These are phyloP conservation scores for Tetragonisca angustula DNA, from an alignment of 2,888 invertebrate species.

Conservation along the genomic window DNA sequence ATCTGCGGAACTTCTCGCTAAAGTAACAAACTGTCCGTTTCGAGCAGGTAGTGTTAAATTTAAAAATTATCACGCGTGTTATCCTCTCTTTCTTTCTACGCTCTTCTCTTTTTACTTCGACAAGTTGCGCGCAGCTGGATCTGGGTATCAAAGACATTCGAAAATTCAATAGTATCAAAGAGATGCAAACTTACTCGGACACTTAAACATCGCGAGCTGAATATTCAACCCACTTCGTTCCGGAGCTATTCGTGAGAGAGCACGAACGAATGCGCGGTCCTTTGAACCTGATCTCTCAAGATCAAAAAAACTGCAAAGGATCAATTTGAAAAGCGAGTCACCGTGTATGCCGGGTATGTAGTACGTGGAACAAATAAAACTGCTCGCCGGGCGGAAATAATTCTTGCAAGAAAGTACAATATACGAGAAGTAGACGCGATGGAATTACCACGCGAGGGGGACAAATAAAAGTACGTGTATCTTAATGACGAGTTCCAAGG, in stretches of 20 bases:
- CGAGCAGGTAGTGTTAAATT: not conserved
- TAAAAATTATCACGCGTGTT: not conserved
- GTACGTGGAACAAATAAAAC: not conserved
- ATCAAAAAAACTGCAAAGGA: slow-evolving; percentile 20
- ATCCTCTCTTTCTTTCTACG: too few species aligned
- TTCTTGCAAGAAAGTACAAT: not conserved
- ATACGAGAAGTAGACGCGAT: not conserved
- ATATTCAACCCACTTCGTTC: slow-evolving; percentile 52
- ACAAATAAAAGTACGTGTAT: not conserved
- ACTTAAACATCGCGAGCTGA: slow-evolving; percentile 55
- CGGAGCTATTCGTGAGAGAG: slow-evolving; percentile 31
- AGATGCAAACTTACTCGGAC: slow-evolving; percentile 46
- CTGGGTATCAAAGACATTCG: not conserved
- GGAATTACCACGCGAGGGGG: not conserved
- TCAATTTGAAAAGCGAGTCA: slow-evolving; percentile 12
- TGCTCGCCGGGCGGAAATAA: not conserved
- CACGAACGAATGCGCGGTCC: slow-evolving; percentile 32
- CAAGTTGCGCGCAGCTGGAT: not conserved
- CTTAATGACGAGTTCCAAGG: too few species aligned
- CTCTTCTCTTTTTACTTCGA: not conserved
- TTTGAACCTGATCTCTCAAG: slow-evolving; percentile 18
- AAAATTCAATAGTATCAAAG: slow-evolving; percentile 41
- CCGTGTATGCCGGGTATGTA: not conserved
- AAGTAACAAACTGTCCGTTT: too few species aligned
- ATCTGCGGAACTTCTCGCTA: too few species aligned